Evolutionary conservation across 2,113 vertebrate genomes (phyloP), one percentile per base, ranked within the genome.

Genomic region (Aptenodytes patagonicus): DNA sequence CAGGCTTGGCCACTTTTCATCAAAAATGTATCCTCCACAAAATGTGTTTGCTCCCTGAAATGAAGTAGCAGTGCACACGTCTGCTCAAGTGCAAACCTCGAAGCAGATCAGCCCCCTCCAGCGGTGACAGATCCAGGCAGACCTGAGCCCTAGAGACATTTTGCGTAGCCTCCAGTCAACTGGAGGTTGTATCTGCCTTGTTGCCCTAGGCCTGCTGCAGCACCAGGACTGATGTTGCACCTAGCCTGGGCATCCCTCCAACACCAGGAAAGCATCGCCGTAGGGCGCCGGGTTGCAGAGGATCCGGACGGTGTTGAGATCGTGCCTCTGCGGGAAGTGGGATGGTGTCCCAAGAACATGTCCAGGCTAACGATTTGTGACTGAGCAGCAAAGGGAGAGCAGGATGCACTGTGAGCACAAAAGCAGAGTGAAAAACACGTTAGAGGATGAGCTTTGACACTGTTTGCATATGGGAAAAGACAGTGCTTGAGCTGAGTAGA

Each of bases 161-260:
- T 46, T 57, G 29, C 4, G 28, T 10, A 25, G 7, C n/a, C n/a
- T 38, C 29, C 40, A 28, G 61, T 13, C 40, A 38, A 18, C 0
- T 19, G 46, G 32, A 76, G 25, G 19, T 10, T 72, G 22, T 10
- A 26, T 2, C 52, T 81, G 32, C 9, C 6, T 24, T 0, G 0
- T 46, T 38, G 34, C 18, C 34, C 34, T 80, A 25, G 2, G 7
- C 40, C 14, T 49, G 20, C 49, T 73, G 20, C 1, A 0, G 6
- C 7, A 26, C 24, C 36, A 2, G 6, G 38, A 5, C 29, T 20
- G 15, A 42, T 7, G 4, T 3, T 31, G 31, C 3, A 4, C n/a
- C 60, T 36, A 42, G 51, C 5, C 32, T 9, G 29, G 5, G 13
- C 13, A 2, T 61, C 32, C 26, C 21, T 28, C 32, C 62, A 38